Base-by-base conservation (phyloP, 2,113 vertebrate genomes). In the Sphaerodactylus townsendi region DNA sequence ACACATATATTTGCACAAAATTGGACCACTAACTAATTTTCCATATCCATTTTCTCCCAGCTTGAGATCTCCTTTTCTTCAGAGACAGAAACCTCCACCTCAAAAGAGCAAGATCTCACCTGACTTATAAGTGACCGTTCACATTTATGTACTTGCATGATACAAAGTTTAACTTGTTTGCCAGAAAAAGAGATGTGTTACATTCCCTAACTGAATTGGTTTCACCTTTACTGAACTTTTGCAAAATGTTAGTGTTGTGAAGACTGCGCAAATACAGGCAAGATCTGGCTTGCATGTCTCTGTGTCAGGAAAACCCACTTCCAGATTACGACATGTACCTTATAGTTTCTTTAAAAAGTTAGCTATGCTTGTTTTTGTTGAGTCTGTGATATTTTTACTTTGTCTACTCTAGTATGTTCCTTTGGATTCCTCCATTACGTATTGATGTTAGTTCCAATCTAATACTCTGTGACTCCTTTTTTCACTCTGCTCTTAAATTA, bases 251-350 rank as follows among this genome's bases (percentile, higher is more conserved):
- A 44, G 46, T 70, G 25, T 80, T 88, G 82, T 86, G 46, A 39
- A 62, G 30, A 37, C 10, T 66, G 85, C 66, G 79, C 30, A 28
- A 30, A 44, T 85, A 87, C 44, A 62, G 37, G 48, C 88, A 76
- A 79, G 87, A 90, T 73, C 30, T 70, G 89, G 85, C 88, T 33
- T 92, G 89, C n/a, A 50, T 81, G 74, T 79, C 82, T 92, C 62
- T 68, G 64, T 35, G 13, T 75, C 73, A 53, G 14, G 30, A 53
- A 75, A 53, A 50, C 17, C 33, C 14, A 75, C 15, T 17, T 35
- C 3, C 19, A 50, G 46, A 6, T 75, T n/a, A 53, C 33, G 33
- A 50, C 33, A 17, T 35, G 33, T 50, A 13, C 48, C 17, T 71
- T 71, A 50, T 10, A 50, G 30, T 46, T 35, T 35, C 35, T 76